Base-by-base conservation (phyloP, 2,888 invertebrate genomes). In the Diploptera punctata region DNA sequence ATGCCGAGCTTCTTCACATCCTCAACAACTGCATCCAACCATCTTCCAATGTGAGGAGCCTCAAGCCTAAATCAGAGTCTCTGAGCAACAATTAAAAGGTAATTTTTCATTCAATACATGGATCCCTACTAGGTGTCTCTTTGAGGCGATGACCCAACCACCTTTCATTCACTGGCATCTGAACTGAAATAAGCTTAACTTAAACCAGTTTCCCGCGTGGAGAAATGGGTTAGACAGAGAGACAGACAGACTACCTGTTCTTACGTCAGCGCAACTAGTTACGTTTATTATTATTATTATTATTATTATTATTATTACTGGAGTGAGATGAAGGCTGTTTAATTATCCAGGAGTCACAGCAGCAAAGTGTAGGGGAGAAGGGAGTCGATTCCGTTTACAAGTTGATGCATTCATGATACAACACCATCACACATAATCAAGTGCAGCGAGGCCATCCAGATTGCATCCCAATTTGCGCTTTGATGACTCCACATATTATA, bases 381-480 rank as follows among this genome's bases (percentile, higher is more conserved):
- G 62, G 19, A 18, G 18, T 24, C 38, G 62, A 61, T 61, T 61
- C 61, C 61, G 61, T 61, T 61, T 61, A 61, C 61, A 61, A 61
- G n/a, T 24, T 62, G 33, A 62, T 62, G 62, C 62, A 62, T 65
- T 61, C 61, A 31, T 61, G 61, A 61, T 61, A 61, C 57, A 26
- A 16, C 57, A 16, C 57, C 19, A 19, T 49, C 18, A 3, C 19
- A 49, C 49, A 19, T 18, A 49, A 18, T 49, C 18, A 49, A 49
- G 49, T 18, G 4, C 19, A 49, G 1, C 4, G 18, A 1, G 19
- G 18, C 49, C 19, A 49, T 49, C 24, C 33, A 65, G 33, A 65
- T 65, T 65, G 44, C 65, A 44, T 65, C 65, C 21, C 65, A 24
- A 43, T 65, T 44, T 44, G 44, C 65, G 65, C 44, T 43, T 21